phyloP scores from a whole-genome alignment of 2,113 vertebrate genomes.

The Hepsetus odoe region DNA sequence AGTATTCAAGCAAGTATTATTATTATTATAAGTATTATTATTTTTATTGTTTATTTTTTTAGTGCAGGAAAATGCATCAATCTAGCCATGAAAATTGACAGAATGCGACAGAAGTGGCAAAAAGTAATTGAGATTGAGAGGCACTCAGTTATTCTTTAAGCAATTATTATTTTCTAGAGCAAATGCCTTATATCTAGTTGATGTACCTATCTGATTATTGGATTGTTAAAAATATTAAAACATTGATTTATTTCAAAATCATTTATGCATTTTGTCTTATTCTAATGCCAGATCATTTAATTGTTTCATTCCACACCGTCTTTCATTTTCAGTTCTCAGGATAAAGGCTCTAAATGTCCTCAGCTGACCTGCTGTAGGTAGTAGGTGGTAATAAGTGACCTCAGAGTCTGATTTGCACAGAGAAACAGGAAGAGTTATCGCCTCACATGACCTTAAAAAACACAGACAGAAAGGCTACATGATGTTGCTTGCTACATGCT shows the following conservation, averaged over 20 bases:
- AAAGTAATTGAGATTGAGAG: neutral
- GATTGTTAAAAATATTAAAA: too few species aligned
- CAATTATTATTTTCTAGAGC: too few species aligned
- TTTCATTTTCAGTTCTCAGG: neutral
- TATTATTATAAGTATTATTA: too few species aligned
- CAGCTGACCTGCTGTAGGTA: neutral
- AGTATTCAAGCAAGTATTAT: neutral
- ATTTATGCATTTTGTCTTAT: too few species aligned
- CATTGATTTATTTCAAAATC: too few species aligned
- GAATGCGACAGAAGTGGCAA: neutral
- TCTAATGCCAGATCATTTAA: too few species aligned
- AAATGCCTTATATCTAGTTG: too few species aligned
- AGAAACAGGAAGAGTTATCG: neutral
- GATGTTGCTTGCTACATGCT: neutral
- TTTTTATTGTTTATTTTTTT: neutral
- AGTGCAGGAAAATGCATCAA: neutral
- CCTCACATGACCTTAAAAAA: conserved; percentile 20
- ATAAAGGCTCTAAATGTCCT: neutral
- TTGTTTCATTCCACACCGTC: too few species aligned
- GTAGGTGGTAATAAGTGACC: neutral
- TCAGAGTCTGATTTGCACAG: neutral
- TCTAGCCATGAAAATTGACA: neutral
- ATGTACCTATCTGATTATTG: too few species aligned
- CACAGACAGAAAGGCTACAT: neutral
- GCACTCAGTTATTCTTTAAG: neutral